Base-by-base conservation (phyloP, 2,888 invertebrate genomes). In the Rhimphoctona megacephalus region DNA sequence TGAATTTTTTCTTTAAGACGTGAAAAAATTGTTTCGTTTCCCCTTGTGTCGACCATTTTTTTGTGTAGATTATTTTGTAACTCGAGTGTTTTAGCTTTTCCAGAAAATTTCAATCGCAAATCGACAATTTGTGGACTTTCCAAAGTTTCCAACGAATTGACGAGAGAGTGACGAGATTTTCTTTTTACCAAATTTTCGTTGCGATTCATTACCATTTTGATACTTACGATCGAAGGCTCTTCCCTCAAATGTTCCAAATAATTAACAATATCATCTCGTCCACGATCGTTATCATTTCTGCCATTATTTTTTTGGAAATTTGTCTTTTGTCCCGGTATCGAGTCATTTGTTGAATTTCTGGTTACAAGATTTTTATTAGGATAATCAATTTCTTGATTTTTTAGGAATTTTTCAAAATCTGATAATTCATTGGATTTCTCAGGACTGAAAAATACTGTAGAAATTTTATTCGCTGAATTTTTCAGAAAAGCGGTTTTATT, bases 211-310 rank as follows among this genome's bases (percentile, higher is more conserved):
- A 66, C 76, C 66, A 86, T 79, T 36, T 80, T 52, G 17, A 83
- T 76, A 80, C 80, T 80, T 4, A 86, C 80, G 54, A 72, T 80
- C 69, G 85, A 83, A 19, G 83, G 83, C 70, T 86, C 85, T 0
- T 76, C 70, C n/a, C 46, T 64, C 7, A 80, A 8, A 57, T n/a
- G 14, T 49, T 86, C 83, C 14, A 86, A 46, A 39, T 57, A 72
- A 36, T 46, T 52, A 7, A 64, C 70, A 5, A 82, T 74, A 25
- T 64, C 64, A 14, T 54, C 57, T 33, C 43, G n/a, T 30, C 49
- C 30, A 8, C 43, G 66, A 22, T 39, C 22, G 46, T 69, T 73
- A 0, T 19, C 33, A 33, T 46, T 61, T 6, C n/a, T 7, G 6
- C 9, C 25, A n/a, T 11, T 9, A 14, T 66, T 70, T 33, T 36